phyloP scores from a whole-genome alignment of 2,113 vertebrate species.

The Strigops habroptila region DNA sequence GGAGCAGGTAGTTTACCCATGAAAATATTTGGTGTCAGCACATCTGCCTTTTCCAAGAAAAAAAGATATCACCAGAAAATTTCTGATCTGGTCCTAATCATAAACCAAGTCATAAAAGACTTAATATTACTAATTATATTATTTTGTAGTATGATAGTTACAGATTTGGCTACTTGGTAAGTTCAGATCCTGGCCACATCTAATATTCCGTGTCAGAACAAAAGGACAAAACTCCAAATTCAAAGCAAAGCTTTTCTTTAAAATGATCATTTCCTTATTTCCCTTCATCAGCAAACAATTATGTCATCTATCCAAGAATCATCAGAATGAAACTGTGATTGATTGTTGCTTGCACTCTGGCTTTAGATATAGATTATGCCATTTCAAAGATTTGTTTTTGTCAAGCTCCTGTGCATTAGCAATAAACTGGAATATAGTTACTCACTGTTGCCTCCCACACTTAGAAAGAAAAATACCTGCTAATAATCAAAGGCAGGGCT shows the following conservation, averaged over 20 bases:
- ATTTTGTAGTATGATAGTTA: background rate
- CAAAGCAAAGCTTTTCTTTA: background rate
- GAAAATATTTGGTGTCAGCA: background rate
- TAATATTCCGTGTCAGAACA: background rate
- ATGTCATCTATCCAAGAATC: background rate
- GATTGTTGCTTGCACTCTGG: background rate
- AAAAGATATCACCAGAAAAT: background rate
- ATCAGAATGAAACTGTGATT: background rate
- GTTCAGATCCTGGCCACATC: background rate
- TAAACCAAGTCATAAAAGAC: background rate
- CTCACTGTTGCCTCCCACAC: background rate
- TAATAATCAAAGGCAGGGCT: background rate
- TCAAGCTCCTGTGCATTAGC: background rate
- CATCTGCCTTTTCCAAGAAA: background rate
- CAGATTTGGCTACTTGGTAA: background rate
- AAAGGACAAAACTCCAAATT: background rate
- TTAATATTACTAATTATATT: background rate
- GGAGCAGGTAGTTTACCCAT: background rate
- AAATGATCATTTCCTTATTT: background rate
- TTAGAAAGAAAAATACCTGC: background rate
- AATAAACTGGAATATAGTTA: background rate
- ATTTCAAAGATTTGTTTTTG: conserved; percentile 8
- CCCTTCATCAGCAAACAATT: background rate
- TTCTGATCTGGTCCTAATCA: background rate
- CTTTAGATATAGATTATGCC: background rate